These are phyloP conservation scores for Notarius quadriscutis DNA, from an alignment of 2,113 vertebrate species.

Conservation along the genomic window DNA sequence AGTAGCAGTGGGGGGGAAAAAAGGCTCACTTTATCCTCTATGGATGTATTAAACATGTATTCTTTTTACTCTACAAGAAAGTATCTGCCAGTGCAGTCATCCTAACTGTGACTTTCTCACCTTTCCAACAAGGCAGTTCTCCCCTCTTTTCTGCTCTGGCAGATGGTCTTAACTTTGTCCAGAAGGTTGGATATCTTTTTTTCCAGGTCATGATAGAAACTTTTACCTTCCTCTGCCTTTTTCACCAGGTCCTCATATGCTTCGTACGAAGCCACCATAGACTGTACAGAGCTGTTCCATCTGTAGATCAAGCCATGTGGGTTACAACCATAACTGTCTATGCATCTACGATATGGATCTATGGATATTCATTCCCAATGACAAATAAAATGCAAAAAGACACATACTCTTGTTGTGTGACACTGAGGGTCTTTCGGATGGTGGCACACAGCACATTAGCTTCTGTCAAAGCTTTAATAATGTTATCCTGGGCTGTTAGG, in stretches of 20 bases:
- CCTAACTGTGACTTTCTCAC: slow-evolving; percentile 53
- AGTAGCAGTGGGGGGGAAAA: background rate
- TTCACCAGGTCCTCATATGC: slow-evolving; percentile 84
- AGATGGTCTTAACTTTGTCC: slow-evolving; percentile 65
- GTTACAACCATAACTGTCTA: background rate
- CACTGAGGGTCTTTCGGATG: slow-evolving; percentile 71
- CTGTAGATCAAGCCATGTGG: slow-evolving; percentile 55
- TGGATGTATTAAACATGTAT: background rate
- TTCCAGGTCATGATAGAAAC: slow-evolving; percentile 81
- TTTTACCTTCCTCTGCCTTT: slow-evolving; percentile 82
- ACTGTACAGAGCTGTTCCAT: slow-evolving; percentile 79
- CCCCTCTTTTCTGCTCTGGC: slow-evolving; percentile 61
- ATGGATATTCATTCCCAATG: background rate
- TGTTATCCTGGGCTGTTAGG: slow-evolving; percentile 80
- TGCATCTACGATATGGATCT: background rate
- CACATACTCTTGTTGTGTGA: slow-evolving; percentile 81
- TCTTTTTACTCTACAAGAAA: background rate
- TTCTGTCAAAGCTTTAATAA: slow-evolving; percentile 80
- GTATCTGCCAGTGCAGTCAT: background rate
- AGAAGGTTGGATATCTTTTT: slow-evolving; percentile 75
- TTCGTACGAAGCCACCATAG: slow-evolving; percentile 78
- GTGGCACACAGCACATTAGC: slow-evolving; percentile 78
- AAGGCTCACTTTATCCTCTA: background rate
- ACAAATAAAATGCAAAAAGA: background rate
- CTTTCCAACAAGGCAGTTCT: slow-evolving; percentile 73